Percentiles rank a stretch among this genome's conserved stretches.
Conservation (phyloP, 2,113 vertebrate species). For the Sylvilagus bachmani region DNA sequence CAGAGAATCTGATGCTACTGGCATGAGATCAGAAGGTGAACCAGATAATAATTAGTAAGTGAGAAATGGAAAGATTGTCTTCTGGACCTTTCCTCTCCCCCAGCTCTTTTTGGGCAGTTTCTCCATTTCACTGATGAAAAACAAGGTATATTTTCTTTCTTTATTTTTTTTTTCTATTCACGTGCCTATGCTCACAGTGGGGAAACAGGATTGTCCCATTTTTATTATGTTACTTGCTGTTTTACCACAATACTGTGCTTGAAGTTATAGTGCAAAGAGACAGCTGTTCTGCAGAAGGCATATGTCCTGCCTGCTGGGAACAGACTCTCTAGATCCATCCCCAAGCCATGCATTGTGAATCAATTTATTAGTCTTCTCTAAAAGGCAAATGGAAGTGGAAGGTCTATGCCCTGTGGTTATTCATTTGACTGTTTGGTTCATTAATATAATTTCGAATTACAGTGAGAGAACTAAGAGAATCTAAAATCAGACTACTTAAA, state of each 20-base stretch:
- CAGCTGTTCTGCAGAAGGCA: slow-evolving; percentile 70
- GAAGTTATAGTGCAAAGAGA: slow-evolving; percentile 68
- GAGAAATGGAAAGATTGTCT: slow-evolving; percentile 82
- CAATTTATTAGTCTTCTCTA: slow-evolving; percentile 68
- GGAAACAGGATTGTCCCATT: slow-evolving; percentile 67
- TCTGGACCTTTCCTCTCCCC: slow-evolving; percentile 64
- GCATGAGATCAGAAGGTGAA: slow-evolving; percentile 87
- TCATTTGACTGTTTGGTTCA: slow-evolving; percentile 69
- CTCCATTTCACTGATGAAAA: slow-evolving; percentile 75
- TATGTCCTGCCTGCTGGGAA: slow-evolving; percentile 83
- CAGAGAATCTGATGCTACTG: slow-evolving; percentile 87
- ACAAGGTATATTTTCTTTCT: slow-evolving; percentile 64
- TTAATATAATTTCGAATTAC: slow-evolving; percentile 39
- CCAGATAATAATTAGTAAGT: slow-evolving; percentile 82
- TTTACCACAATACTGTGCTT: slow-evolving; percentile 72
- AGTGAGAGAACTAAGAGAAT: neutral
- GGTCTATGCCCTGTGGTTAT: slow-evolving; percentile 62
- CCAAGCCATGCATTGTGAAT: slow-evolving; percentile 67
- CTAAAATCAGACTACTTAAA: neutral
- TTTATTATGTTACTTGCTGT: slow-evolving; percentile 79
- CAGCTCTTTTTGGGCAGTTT: slow-evolving; percentile 75
- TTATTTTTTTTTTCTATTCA: slow-evolving; percentile 74
- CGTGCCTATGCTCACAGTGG: slow-evolving; percentile 67
- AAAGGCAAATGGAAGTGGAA: slow-evolving; percentile 69
- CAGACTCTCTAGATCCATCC: slow-evolving; percentile 76